Evolutionary conservation across 2,113 vertebrate genomes (phyloP).

Genomic region (Sylvicapra grimmia): DNA sequence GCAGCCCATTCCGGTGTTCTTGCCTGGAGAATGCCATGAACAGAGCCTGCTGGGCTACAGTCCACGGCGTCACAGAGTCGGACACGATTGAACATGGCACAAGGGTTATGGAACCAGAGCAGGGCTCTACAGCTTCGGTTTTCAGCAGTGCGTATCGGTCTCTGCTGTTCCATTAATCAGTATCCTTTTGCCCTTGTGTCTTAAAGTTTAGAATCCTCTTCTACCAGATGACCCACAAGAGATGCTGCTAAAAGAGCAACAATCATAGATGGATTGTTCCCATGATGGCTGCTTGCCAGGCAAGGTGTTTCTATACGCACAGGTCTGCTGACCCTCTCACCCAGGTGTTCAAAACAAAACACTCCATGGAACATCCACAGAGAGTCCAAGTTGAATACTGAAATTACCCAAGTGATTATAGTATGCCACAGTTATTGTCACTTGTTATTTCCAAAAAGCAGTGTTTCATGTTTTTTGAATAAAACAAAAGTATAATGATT

Average conservation of each 20-base stretch:
- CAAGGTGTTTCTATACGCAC: background rate
- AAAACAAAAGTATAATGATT: background rate
- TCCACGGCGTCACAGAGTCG: accelerated
- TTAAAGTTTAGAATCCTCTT: background rate
- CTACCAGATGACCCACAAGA: background rate
- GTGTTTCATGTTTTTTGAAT: background rate
- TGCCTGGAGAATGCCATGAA: background rate
- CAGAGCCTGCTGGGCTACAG: background rate
- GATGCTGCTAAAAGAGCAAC: background rate
- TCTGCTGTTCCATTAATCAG: background rate
- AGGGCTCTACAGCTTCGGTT: background rate
- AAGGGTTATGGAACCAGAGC: background rate
- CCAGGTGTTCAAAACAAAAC: background rate
- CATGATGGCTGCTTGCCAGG: background rate
- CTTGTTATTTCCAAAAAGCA: background rate
- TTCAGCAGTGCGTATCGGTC: background rate
- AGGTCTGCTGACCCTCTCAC: background rate
- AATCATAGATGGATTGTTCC: background rate
- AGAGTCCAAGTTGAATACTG: background rate
- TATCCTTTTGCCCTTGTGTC: background rate
- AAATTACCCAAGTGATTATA: background rate
- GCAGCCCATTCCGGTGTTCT: background rate
- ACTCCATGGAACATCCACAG: background rate
- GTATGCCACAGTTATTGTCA: background rate
- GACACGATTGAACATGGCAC: background rate